Conservation (phyloP, 2,888 invertebrate species). For the Plagodis pulveraria region DNA sequence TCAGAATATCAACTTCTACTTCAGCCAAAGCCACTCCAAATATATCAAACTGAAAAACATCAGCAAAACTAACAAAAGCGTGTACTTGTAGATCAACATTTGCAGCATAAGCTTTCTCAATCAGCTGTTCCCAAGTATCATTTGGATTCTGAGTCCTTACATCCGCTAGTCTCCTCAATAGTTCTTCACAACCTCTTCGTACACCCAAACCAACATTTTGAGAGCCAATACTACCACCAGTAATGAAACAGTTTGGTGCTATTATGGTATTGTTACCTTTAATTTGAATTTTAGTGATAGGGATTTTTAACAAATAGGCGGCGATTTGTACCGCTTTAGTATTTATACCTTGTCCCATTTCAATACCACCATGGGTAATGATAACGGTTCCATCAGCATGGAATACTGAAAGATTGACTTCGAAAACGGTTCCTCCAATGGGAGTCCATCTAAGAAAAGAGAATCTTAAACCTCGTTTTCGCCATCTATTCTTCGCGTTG, state of each 20-base stretch:
- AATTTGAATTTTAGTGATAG: conserved; percentile 86
- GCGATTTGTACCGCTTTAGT: conserved; percentile 88
- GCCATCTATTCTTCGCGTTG: conserved; percentile 89
- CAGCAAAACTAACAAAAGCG: conserved; percentile 43
- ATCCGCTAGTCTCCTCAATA: conserved; percentile 72
- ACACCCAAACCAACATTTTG: conserved; percentile 86
- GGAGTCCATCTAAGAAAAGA: conserved; percentile 86
- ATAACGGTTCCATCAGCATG: conserved; percentile 85
- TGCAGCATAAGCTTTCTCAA: conserved; percentile 66
- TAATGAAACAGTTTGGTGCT: conserved; percentile 86
- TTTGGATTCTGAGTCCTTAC: conserved; percentile 61
- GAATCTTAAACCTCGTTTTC: conserved; percentile 87
- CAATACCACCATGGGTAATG: conserved; percentile 87
- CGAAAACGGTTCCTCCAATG: conserved; percentile 52
- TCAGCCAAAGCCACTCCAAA: conserved; percentile 86
- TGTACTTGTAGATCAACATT: conserved; percentile 59
- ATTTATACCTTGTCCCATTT: conserved; percentile 90
- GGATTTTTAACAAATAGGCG: conserved; percentile 86
- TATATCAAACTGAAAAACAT: conserved; percentile 54
- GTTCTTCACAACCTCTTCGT: conserved; percentile 73
- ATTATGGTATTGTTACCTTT: conserved; percentile 86
- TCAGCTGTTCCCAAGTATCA: conserved; percentile 73
- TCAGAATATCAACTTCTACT: conserved; percentile 89
- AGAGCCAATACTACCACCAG: conserved; percentile 88
- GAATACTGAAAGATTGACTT: conserved; percentile 85